Conservation (phyloP, 2,888 invertebrate genomes). For the Diarsia mendica region DNA sequence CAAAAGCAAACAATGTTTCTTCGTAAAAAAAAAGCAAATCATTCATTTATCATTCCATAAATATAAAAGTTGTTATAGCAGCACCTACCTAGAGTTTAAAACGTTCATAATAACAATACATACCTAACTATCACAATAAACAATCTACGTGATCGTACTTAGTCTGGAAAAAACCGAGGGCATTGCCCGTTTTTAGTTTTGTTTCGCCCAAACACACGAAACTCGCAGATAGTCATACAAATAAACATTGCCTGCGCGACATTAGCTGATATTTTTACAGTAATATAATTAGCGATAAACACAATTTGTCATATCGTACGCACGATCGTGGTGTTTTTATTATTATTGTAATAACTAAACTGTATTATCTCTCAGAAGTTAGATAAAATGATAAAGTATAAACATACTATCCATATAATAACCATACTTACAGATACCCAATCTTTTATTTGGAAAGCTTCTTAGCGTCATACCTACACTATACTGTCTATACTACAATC, state of each 20-base stretch:
- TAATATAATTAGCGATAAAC: conserved; percentile 23
- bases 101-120: conserved; percentile 51
- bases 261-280: conserved; percentile 25
- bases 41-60: background rate
- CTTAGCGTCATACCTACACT: background rate
- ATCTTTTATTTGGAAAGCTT: background rate
- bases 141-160: conserved; percentile 72
- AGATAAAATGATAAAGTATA: no score
- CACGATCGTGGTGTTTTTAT: conserved; percentile 15
- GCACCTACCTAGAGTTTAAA: conserved; percentile 27
- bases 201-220: conserved; percentile 80
- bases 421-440: background rate
- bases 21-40: background rate
- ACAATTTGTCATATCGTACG: conserved; percentile 12
- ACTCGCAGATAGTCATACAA: conserved; percentile 35
- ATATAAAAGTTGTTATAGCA: background rate
- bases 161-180: conserved; percentile 83
- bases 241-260: conserved; percentile 37
- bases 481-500: background rate
- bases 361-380: no score
- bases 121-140: conserved; percentile 55
- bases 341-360: background rate
- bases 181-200: conserved; percentile 87
- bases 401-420: background rate
- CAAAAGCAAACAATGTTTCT: background rate